A percentile compares a stretch with the other conserved stretches of the same genome.
Evolutionary conservation across 35 echinoderm and acorn worm genomes (phyloP).

Genomic region (Heliocidaris erythrogramma): DNA sequence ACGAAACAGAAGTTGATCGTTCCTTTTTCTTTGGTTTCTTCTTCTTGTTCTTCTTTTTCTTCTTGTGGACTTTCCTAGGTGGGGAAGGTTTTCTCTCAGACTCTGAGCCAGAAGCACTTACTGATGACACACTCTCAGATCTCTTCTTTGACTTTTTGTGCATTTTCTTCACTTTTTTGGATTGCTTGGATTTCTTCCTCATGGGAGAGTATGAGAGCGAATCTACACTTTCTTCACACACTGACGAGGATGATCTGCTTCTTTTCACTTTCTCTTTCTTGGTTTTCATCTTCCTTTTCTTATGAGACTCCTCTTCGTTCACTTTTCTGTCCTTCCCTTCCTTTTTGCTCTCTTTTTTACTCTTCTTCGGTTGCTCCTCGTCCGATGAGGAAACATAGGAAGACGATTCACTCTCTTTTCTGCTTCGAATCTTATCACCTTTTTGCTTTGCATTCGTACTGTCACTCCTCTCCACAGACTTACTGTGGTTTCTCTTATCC

Average conservation of each 20-base stretch:
- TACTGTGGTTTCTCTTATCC: not conserved
- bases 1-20: not conserved
- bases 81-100: not conserved
- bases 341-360: not conserved
- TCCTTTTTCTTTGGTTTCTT: conserved; percentile 32
- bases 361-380: not conserved
- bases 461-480: not conserved
- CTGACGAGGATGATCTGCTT: conserved; percentile 11
- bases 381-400: not conserved
- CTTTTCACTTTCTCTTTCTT: conserved; percentile 22
- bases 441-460: not conserved
- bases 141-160: conserved; percentile 8
- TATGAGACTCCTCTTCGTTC: not conserved
- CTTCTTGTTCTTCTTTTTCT: conserved; percentile 45
- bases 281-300: not conserved
- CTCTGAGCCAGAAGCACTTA: not conserved
- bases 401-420: not conserved
- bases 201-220: not conserved
- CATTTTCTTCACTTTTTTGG: conserved; percentile 25
- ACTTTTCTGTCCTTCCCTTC: not conserved
- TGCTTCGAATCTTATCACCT: not conserved
- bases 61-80: conserved; percentile 13
- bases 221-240: conserved; percentile 5
- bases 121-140: not conserved
- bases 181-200: not conserved